Evolutionary conservation across 1,140 invertebrate species (phyloP).

Genomic region (Calephelis nemesis): DNA sequence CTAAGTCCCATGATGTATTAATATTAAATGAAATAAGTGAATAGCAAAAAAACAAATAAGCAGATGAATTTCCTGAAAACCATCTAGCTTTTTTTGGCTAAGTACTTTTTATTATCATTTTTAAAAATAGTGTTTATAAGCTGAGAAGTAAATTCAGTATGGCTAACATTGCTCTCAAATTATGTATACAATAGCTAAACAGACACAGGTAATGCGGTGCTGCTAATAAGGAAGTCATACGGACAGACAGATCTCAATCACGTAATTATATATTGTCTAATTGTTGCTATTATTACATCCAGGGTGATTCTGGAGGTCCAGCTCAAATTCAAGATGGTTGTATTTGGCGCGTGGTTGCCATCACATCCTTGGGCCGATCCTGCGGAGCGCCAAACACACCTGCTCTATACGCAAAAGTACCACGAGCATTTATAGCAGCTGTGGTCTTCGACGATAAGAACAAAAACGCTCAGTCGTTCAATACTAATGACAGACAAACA

Average conservation of each 20-base stretch:
- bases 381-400: conserved; percentile 79
- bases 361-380: conserved; percentile 81
- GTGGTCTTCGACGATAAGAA: conserved; percentile 36
- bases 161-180: too few relatives aligned
- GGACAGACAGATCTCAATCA: neutral
- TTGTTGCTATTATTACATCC: conserved; percentile 21
- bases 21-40: too few relatives aligned
- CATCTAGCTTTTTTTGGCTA: too few relatives aligned
- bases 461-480: neutral
- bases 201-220: too few relatives aligned
- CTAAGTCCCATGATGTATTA: too few relatives aligned
- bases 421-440: conserved; percentile 48
- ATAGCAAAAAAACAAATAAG: too few relatives aligned
- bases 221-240: too few relatives aligned
- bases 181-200: too few relatives aligned
- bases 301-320: conserved; percentile 86
- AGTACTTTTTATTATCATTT: too few relatives aligned
- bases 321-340: conserved; percentile 78
- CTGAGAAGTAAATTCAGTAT: too few relatives aligned
- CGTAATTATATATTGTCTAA: neutral
- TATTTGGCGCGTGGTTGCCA: conserved; percentile 78
- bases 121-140: too few relatives aligned
- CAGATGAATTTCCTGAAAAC: too few relatives aligned
- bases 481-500: conserved; percentile 3
- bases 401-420: conserved; percentile 78